These are phyloP conservation scores for Paedocypris micromegethes DNA, from an alignment of 2,797 vertebrate genomes.

Conservation along the genomic window DNA sequence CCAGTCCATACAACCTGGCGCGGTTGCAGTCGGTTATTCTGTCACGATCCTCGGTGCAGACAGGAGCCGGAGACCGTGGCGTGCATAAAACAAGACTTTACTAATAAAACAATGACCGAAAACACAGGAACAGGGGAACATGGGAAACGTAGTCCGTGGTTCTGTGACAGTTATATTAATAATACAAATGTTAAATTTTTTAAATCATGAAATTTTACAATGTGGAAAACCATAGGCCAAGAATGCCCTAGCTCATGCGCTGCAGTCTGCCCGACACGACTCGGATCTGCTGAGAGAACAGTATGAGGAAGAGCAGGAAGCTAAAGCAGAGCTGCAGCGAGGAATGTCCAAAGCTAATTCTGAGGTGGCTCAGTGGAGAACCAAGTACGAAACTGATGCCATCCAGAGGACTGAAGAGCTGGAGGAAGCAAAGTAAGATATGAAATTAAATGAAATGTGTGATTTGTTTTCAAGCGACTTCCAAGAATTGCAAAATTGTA, in stretches of 20 bases:
- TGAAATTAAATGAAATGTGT: slow-evolving; percentile 1
- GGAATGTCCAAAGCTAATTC: slow-evolving; percentile 71
- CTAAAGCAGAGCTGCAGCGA: slow-evolving; percentile 68
- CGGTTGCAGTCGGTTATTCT: too few species aligned
- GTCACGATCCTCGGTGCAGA: too few species aligned
- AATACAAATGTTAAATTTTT: too few species aligned
- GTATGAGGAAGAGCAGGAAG: slow-evolving; percentile 71
- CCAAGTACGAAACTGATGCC: slow-evolving; percentile 73
- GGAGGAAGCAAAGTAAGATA: slow-evolving; percentile 73
- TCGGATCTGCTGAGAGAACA: slow-evolving; percentile 66
- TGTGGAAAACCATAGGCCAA: slow-evolving; percentile 59
- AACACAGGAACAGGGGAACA: too few species aligned
- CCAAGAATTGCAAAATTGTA: too few species aligned
- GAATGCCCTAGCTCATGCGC: slow-evolving; percentile 70
- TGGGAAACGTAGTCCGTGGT: too few species aligned
- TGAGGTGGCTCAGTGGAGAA: slow-evolving; percentile 75
- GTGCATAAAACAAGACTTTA: too few species aligned
- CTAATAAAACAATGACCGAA: too few species aligned
- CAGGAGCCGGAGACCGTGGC: too few species aligned
- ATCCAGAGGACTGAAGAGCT: slow-evolving; percentile 73
- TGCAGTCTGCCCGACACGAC: slow-evolving; percentile 62
- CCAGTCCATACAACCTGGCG: too few species aligned
- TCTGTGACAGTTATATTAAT: too few species aligned
- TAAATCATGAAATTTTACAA: background rate
- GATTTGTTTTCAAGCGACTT: too few species aligned